Conservation (phyloP, 2,888 invertebrate species). For the Caenorhabditis becei region DNA sequence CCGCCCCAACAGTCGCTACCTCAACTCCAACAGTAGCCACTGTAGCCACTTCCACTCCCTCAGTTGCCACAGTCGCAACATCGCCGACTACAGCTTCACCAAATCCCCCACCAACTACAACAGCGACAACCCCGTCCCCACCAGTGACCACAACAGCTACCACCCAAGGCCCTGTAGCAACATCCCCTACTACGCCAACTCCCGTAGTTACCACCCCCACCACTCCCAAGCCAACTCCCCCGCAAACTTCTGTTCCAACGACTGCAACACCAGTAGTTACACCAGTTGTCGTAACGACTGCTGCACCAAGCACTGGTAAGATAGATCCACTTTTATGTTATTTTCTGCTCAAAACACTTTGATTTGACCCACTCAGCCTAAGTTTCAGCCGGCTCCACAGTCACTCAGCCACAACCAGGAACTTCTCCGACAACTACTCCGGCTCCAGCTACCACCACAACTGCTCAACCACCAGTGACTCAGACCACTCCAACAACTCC, state of each 20-base stretch:
- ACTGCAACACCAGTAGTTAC: conserved; percentile 18
- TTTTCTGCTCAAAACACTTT: neutral
- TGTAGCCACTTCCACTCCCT: neutral
- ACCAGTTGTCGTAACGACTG: conserved; percentile 9
- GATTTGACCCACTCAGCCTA: neutral
- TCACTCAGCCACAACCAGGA: neutral
- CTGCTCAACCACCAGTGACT: neutral
- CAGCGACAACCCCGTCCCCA: neutral
- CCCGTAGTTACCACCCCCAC: neutral
- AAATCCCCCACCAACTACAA: neutral
- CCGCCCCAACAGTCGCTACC: neutral
- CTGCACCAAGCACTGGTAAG: conserved; percentile 39
- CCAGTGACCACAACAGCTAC: conserved; percentile 11
- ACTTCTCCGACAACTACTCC: neutral
- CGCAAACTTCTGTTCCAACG: conserved; percentile 42
- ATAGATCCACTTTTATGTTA: neutral
- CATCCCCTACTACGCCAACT: conserved; percentile 17
- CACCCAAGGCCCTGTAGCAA: conserved; percentile 5
- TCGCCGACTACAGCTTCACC: neutral
- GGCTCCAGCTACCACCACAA: neutral
- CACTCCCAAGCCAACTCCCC: conserved; percentile 24
- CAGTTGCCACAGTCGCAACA: neutral
- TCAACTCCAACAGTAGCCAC: too few species aligned
- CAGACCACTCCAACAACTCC: conserved; percentile 11
- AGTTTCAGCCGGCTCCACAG: conserved; percentile 17